Evolutionary conservation across 2,888 invertebrate genomes (phyloP), one percentile per base, ranked within the genome.

Genomic region (Pseudococcus longispinus): DNA sequence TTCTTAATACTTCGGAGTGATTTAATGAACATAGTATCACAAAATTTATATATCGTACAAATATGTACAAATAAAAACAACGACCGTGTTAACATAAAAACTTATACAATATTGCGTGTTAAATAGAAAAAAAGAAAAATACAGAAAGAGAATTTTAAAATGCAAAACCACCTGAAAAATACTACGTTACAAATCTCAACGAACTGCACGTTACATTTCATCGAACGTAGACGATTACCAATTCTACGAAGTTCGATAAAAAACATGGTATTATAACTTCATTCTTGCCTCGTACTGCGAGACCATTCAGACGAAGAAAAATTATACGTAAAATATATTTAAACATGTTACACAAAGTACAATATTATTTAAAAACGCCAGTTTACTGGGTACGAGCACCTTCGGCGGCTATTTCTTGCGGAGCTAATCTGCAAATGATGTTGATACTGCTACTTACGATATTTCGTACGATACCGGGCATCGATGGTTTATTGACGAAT

Each of bases 341-440:
- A 29, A 46, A 83, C 29, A 46, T 51, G 55, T n/a, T 29, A 83
- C 46, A 83, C 83, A 46, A 83, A 55, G 44, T 44, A 83, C 46
- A 83, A 37, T n/a, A 8, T 37, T 37, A 37, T 37, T 37, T 37
- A 37, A n/a, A 60, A 60, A 32, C 51, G 20, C 3, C 9, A 11
- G 13, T 55, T 86, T 86, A 86, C 51, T 86, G 77, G 8, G 46
- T 5, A 46, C 84, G 84, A 9, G 83, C 44, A 23, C 55, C 37
- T 32, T 83, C 83, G 15, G 82, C 83, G 15, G 82, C 90, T 85
- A 89, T 91, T 88, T 91, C 90, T 88, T 93, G 93, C 87, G 97
- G 97, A 84, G 96, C 95, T 90, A 98, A 92, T 89, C 95, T 94
- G 89, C 93, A 94, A 60, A 96, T 93, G 88, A 98, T 92, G 87